These are phyloP conservation scores for Dicyrtoma fusca DNA, from an alignment of 2,888 invertebrate genomes.

Conservation along the genomic window DNA sequence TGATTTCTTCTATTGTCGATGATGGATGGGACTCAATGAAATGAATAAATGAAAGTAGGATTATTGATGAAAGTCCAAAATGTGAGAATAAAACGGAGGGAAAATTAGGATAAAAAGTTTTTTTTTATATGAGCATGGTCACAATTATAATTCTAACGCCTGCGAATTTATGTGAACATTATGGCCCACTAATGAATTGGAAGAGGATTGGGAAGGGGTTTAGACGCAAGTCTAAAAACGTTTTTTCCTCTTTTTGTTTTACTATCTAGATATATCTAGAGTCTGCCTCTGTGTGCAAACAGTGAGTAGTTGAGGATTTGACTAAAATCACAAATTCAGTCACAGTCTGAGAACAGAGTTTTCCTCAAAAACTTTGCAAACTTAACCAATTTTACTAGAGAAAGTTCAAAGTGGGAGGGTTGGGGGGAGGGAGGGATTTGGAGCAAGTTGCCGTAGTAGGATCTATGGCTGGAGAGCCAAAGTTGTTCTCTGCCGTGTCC, in stretches of 20 bases:
- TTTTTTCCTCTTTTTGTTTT: too few species aligned
- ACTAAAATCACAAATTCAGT: background rate
- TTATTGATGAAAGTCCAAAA: too few species aligned
- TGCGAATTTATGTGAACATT: constrained; percentile 4
- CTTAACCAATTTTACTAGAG: constrained; percentile 18
- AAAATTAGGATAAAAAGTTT: too few species aligned
- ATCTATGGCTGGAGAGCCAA: too few species aligned
- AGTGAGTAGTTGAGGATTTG: background rate
- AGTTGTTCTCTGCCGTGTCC: too few species aligned
- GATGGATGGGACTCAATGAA: too few species aligned
- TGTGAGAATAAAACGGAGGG: too few species aligned
- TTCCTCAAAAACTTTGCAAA: constrained; percentile 5
- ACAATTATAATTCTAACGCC: background rate
- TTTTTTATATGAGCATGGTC: background rate
- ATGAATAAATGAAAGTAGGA: too few species aligned
- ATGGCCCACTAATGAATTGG: background rate
- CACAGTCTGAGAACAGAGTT: background rate
- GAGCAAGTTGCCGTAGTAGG: too few species aligned
- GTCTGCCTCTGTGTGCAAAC: background rate
- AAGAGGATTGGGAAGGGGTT: background rate
- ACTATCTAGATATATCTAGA: too few species aligned
- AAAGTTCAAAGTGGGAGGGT: background rate
- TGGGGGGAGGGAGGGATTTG: background rate
- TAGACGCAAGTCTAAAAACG: background rate
- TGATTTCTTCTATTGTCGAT: too few species aligned